A percentile compares a stretch with the other conserved stretches of the same genome.
Conservation (phyloP, 1,140 invertebrate species). For the Epicauta chinensis region DNA sequence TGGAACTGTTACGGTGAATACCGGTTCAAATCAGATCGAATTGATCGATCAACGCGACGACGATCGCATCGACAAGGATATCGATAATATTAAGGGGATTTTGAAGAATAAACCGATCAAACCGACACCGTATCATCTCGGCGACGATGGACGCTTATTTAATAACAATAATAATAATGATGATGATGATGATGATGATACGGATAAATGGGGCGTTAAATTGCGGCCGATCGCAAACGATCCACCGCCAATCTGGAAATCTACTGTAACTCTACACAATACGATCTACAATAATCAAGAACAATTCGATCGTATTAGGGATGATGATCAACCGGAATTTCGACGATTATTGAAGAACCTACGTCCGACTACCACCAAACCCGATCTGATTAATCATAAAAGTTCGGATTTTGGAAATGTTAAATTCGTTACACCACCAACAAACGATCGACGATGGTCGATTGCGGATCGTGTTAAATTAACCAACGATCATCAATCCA, state of each 20-base stretch:
- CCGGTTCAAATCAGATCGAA: slow-evolving; percentile 20
- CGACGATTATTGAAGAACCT: slow-evolving; percentile 40
- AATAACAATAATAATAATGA: slow-evolving; percentile 27
- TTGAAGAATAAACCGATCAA: slow-evolving; percentile 64
- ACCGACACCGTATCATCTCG: slow-evolving; percentile 61
- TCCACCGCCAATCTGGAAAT: slow-evolving; percentile 41
- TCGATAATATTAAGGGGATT: slow-evolving; percentile 57
- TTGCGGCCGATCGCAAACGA: slow-evolving; percentile 37
- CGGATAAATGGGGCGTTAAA: slow-evolving; percentile 45
- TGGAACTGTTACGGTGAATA: slow-evolving; percentile 37
- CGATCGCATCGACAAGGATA: slow-evolving; percentile 40
- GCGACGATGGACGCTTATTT: slow-evolving; percentile 46
- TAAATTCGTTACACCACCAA: slow-evolving; percentile 16
- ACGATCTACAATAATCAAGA: slow-evolving; percentile 11
- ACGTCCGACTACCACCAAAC: slow-evolving; percentile 27
- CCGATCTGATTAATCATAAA: slow-evolving; percentile 21
- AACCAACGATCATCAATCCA: slow-evolving; percentile 35
- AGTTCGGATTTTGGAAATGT: slow-evolving; percentile 25
- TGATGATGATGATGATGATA: slow-evolving; percentile 35
- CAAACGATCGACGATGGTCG: slow-evolving; percentile 39
- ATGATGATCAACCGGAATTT: slow-evolving; percentile 38
- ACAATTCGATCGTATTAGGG: not conserved
- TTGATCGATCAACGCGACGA: slow-evolving; percentile 34
- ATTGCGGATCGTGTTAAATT: slow-evolving; percentile 45
- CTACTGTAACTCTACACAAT: slow-evolving; percentile 41